Evolutionary conservation across 2,113 vertebrate species (phyloP), one percentile per base, ranked within the genome.

Genomic region (human (Homo sapiens)): DNA sequence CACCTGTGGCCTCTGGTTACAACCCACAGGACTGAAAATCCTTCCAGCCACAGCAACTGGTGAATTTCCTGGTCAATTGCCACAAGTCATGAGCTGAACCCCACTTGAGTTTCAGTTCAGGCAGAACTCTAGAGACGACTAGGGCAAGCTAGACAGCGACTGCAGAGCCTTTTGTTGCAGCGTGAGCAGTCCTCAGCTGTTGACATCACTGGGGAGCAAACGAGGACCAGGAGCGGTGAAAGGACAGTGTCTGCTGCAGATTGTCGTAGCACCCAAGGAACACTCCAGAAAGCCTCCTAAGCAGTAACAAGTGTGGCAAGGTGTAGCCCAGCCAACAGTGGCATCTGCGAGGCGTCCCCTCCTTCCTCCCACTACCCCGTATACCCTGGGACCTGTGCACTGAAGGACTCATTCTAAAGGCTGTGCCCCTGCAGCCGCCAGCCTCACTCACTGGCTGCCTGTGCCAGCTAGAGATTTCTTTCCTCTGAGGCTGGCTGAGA

Each of bases 301-400:
- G 40, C 66, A 45, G 5, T 30, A 17, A 72, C 27, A 35, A 35
- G 7, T 45, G 6, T 1, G 43, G 6, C 16, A 11, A 0, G 16
- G n/a, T 0, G 1, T 64, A 13, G 20, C 52, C 12, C 2, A 45
- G 59, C 32, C 66, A 81, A 9, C 0, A 2, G 25, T 2, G 27
- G 32, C 25, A 40, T 73, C 32, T 11, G 20, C 1, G 0, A 6
- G 4, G 9, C 5, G 8, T 23, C 25, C 18, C 0, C 0, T 8
- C 7, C 55, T 80, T 9, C 43, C 6, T 57, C 76, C 61, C 1
- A 8, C 50, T 40, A 45, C 10, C 20, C 8, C 59, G 27, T 50
- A 27, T 64, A 30, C 61, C 27, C 27, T 64, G 61, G 13, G 27
- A 32, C 23, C 14, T 85, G 17, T 20, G 17, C 59, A 30, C n/a